Base-by-base conservation (phyloP, 2,113 vertebrate species). In the Cichladusa arquata region DNA sequence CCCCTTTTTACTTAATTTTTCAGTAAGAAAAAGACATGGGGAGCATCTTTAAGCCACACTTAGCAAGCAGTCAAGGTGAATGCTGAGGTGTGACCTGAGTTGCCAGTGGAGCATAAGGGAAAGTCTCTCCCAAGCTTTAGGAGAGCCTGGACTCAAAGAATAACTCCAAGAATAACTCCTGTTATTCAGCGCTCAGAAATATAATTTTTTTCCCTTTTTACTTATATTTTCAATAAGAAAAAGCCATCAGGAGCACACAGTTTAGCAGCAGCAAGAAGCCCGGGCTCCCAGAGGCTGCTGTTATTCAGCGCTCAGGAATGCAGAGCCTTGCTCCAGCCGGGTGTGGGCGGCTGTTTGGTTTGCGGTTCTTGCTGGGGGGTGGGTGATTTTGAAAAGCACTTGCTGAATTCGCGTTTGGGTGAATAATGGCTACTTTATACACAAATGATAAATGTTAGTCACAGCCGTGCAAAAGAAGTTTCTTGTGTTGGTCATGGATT, bases 251-350 rank as follows among this genome's bases (percentile, higher is more conserved):
- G 12, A 10, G 5, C 72, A 34, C 13, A 5, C 9, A n/a, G 29
- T 31, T 23, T 17, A 36, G 87, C 36, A 80, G 77, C 93, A 26
- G 22, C 14, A 58, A 57, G 42, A 7, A 42, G 15, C 15, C 42
- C 42, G 16, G 14, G 42, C 42, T 42, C 42, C 42, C 42, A 93
- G 95, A 44, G 60, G 9, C 73, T 53, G 12, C 72, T 66, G 70
- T 97, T 98, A 92, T 97, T 98, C 97, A 98, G 96, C 91, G 88
- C 91, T 91, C 62, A 96, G 97, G 98, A 98, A 98, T 98, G 98
- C 95, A 10, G 88, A 91, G 88, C 79, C 66, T 29, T 83, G 97
- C 97, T 97, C 90, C 94, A 91, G 96, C 95, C 94, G 92, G 96
- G 95, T 88, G 98, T 98, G 98, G 98, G 98, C 91, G 95, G 95